Conservation (phyloP, 2,888 invertebrate species). For the Branchellion lobata region DNA sequence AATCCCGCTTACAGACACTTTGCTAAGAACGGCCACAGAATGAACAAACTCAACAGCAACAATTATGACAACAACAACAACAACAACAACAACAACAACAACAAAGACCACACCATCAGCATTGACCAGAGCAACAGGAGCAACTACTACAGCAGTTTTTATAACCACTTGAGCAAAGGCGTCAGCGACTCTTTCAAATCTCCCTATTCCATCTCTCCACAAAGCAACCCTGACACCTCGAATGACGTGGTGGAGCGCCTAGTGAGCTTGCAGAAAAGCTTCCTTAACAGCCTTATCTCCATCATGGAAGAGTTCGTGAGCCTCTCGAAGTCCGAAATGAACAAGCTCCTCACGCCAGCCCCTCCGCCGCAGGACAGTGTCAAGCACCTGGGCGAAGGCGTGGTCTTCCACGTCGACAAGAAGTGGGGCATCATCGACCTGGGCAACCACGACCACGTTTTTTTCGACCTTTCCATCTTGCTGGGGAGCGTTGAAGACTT, state of each 20-base stretch:
- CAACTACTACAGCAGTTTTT: conserved; percentile 5
- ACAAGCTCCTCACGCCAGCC: background rate
- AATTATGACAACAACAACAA: conserved; percentile 22
- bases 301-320: background rate
- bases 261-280: background rate
- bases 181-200: background rate
- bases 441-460: conserved; percentile 64
- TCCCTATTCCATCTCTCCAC: background rate
- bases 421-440: conserved; percentile 63
- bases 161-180: too few species aligned
- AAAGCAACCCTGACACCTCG: background rate
- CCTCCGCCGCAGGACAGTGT: conserved; percentile 52
- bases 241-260: background rate
- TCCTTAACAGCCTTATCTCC: background rate
- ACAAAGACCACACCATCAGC: conserved; percentile 10
- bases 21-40: too few species aligned
- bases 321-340: conserved; percentile 2
- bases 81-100: conserved; percentile 10
- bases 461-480: conserved; percentile 62
- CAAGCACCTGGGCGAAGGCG: conserved; percentile 58
- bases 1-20: too few species aligned
- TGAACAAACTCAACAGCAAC: conserved; percentile 1
- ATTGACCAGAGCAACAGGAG: background rate
- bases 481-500: conserved; percentile 60
- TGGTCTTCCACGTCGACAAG: conserved; percentile 62